Evolutionary conservation across 2,797 vertebrate species (phyloP), one percentile per base, ranked within the genome.

Genomic region (Anas capensis): DNA sequence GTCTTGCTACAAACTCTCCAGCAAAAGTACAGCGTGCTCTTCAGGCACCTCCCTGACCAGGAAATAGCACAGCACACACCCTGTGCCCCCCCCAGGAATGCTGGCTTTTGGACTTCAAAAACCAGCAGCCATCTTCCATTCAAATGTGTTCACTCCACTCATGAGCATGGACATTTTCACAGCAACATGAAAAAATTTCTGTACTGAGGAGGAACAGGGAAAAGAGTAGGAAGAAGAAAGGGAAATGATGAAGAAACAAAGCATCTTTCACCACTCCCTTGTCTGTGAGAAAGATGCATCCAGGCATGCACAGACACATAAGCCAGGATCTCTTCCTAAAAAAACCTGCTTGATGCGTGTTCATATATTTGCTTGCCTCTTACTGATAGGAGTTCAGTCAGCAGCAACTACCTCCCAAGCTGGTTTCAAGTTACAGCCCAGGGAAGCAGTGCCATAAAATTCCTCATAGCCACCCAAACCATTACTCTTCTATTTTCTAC

Each of bases 401-500:
- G 78, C 60, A 44, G 36, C 58, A 82, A 92, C 44, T 49, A 38
- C 57, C 75, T 90, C 58, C 81, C 38, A 40, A 87, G 81, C 60
- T 68, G 60, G 88, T 93, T 93, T 97, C 90, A 68, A 90, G 49
- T 95, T 94, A 80, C 91, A 91, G 61, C 36, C 61, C 60, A 34
- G 34, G 60, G 61, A 86, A 87, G n/a, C 7, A 54, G 36, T 21
- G 62, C 90, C 78, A 75, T 68, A 82, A 91, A 94, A 96, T 91
- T 94, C 86, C 81, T 89, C 71, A 64, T 77, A 89, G 86, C 93
- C 90, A 97, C 93, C 93, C 92, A 92, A 93, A 97, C 86, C 57
- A 97, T 95, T 95, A 95, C 95, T 93, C 64, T 84, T 85, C 81
- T 80, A 77, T 87, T 95, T 96, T 88, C 82, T 93, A 60, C 64